Percentiles rank a stretch among this genome's conserved stretches.
Evolutionary conservation across 2,888 invertebrate species (phyloP).

Genomic region (Synanthedon andrenaeformis): DNA sequence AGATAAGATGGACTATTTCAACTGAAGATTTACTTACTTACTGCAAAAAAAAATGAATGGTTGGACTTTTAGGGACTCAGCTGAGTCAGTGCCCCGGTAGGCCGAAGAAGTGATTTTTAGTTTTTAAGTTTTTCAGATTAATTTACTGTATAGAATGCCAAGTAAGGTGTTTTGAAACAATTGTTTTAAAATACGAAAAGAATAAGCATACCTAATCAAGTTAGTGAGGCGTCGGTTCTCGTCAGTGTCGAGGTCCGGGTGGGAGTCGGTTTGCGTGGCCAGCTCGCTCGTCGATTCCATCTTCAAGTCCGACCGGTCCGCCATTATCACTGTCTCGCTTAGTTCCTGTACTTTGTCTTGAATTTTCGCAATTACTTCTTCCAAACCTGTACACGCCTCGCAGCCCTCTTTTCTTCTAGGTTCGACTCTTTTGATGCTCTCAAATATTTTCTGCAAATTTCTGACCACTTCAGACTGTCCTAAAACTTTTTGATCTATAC

Average conservation of each 20-base stretch:
- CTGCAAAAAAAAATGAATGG: too few relatives aligned
- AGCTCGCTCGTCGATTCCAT: slow-evolving; percentile 1
- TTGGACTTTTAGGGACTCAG: too few relatives aligned
- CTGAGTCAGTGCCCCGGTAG: too few relatives aligned
- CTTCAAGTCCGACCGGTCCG: slow-evolving; percentile 1
- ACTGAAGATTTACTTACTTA: too few relatives aligned
- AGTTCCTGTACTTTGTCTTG: slow-evolving; percentile 8
- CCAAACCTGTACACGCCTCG: slow-evolving; percentile 6
- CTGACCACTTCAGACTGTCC: slow-evolving; percentile 15
- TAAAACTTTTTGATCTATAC: slow-evolving; percentile 18
- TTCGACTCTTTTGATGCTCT: neutral
- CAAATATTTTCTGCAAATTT: slow-evolving; percentile 4
- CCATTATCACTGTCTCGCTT: slow-evolving; percentile 1
- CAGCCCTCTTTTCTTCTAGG: slow-evolving; percentile 1
- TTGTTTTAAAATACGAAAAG: too few relatives aligned
- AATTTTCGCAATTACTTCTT: slow-evolving; percentile 6
- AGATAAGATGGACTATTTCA: too few relatives aligned
- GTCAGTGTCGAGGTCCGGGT: slow-evolving; percentile 5
- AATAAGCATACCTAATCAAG: neutral
- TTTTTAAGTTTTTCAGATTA: too few relatives aligned
- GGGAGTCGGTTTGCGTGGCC: slow-evolving; percentile 2
- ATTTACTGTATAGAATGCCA: too few relatives aligned
- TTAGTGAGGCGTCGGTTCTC: neutral
- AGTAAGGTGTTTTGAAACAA: too few relatives aligned
- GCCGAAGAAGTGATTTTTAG: too few relatives aligned